Base-by-base conservation (phyloP, 2,113 vertebrate genomes). In the Coreoperca whiteheadi region DNA sequence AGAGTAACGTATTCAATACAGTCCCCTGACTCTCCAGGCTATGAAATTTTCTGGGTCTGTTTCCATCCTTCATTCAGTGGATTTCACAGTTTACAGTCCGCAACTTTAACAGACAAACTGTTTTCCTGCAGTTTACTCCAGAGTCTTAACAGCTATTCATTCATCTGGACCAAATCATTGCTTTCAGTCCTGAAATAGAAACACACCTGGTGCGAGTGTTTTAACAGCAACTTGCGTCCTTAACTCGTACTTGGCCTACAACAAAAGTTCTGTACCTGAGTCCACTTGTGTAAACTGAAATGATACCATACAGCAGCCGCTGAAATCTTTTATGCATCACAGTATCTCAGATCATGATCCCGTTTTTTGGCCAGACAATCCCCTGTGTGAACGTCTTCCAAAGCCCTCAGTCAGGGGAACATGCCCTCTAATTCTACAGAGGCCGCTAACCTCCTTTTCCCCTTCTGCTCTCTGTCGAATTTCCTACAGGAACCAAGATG, bases 401-500 rank as follows among this genome's bases (percentile, higher is more conserved):
- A 82, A 87, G 67, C 73, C 34, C 66, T 81, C 64, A 63, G 63
- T 74, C 79, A 57, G 54, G 72, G 59, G 64, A 88, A 67, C 78
- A 12, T 61, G 39, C 68, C 56, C 68, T 89, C 48, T 72, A 79
- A 84, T 78, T 87, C 87, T 74, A 74, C 39, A 11, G 82, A 84
- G 83, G 79, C 57, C 56, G 5, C 34, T 87, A 77, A 89, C 80
- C 84, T 87, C 82, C 60, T 80, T 86, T 83, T 25, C 1, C 9
- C 25, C 25, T 77, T 23, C 68, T 84, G 68, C 81, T 80, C 37
- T 77, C 61, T 34, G 71, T 81, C 76, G 37, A 83, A 80, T 77
- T 85, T 85, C 82, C 59, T 83, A n/a, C 79, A 79, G 83, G 69
- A 77, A 54, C 69, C 9, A 15, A 79, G 60, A 71, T 66, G 75